A percentile compares a stretch with the other conserved stretches of the same genome.
phyloP scores from a whole-genome alignment of 2,113 vertebrate genomes.

The Galbula dea region DNA sequence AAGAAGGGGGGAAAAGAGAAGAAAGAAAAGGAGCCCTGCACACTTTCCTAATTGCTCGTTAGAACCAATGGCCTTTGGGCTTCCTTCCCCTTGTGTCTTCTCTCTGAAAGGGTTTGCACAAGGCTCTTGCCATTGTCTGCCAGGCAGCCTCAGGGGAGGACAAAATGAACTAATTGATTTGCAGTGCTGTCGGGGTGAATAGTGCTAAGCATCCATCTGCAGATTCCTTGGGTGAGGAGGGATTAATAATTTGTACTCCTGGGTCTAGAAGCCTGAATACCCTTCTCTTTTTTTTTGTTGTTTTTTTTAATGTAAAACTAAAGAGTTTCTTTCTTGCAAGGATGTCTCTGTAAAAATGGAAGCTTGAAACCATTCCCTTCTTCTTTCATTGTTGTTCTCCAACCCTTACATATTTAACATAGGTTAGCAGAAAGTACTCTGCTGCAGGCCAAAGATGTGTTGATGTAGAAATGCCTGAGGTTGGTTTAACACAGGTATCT shows the following conservation, averaged over 20 bases:
- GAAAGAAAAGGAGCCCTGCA: conserved; percentile 58
- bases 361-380: no score
- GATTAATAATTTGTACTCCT: conserved; percentile 74
- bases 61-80: conserved; percentile 71
- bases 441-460: no score
- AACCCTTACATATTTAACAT: no score
- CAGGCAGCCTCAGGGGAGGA: conserved; percentile 69
- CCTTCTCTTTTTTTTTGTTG: not conserved
- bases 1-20: conserved; percentile 26
- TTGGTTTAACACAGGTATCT: no score
- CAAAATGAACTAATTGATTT: conserved; percentile 75
- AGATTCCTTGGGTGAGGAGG: conserved; percentile 63
- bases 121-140: conserved; percentile 69
- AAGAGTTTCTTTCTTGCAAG: conserved; percentile 58
- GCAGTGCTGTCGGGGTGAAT: conserved; percentile 66
- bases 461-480: no score
- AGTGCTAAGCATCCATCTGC: conserved; percentile 67
- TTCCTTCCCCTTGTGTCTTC: conserved; percentile 66
- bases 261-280: conserved; percentile 51
- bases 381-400: no score
- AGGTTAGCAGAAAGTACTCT: no score
- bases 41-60: conserved; percentile 77
- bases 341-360: not conserved
- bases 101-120: conserved; percentile 65
- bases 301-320: conserved; percentile 68